These are phyloP conservation scores for Spheniscus mendiculus DNA, from an alignment of 2,113 vertebrate species.

Conservation along the genomic window DNA sequence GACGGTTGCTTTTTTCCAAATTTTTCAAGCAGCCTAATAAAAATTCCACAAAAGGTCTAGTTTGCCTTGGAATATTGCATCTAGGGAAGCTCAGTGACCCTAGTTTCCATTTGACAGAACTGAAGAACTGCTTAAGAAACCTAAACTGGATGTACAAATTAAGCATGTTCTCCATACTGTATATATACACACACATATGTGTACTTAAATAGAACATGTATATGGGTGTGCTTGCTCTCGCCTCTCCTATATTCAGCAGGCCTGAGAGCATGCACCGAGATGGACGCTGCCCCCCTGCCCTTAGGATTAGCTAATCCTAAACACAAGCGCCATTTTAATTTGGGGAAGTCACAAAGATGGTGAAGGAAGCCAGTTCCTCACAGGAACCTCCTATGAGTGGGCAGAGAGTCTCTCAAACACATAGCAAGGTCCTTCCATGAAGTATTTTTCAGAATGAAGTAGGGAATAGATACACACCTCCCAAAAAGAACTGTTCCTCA, in stretches of 20 bases:
- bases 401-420: not conserved
- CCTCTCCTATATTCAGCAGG: not conserved
- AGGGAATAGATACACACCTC: not conserved
- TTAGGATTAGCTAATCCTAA: not conserved
- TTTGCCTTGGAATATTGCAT: not conserved
- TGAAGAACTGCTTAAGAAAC: not conserved
- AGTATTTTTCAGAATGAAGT: not conserved
- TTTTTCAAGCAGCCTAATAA: not conserved
- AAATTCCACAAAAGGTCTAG: not conserved
- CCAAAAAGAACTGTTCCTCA: not conserved
- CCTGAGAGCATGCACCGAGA: accelerated
- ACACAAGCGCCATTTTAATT: not conserved
- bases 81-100: too few species aligned
- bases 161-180: too few species aligned
- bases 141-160: not conserved
- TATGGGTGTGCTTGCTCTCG: accelerated
- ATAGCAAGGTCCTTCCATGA: not conserved
- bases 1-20: not conserved
- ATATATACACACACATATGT: accelerated
- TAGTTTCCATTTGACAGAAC: not conserved
- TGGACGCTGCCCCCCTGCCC: accelerated
- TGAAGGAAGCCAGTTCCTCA: not conserved
- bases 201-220: accelerated
- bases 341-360: not conserved
- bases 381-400: accelerated